Evolutionary conservation across 2,113 vertebrate species (phyloP), one percentile per base, ranked within the genome.

Genomic region (Thamnaconus septentrionalis): DNA sequence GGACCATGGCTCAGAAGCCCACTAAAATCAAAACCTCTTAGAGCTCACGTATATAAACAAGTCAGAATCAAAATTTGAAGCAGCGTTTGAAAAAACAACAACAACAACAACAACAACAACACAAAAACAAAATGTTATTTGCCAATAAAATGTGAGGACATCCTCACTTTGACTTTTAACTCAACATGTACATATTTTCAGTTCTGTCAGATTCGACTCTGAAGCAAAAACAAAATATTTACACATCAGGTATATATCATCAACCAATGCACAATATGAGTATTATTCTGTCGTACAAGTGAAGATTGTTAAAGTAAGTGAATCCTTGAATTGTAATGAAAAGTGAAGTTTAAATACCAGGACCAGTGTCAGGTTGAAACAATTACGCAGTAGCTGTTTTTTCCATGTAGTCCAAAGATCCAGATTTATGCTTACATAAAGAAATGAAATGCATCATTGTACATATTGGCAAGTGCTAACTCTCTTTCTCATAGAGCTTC

Each of bases 351-450:
- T 56, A 8, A 69, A 65, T 57, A 65, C 47, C 75, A 81, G 81
- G 87, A 86, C 83, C 82, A 85, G 70, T 71, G 70, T 69, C 43
- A 72, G 64, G 56, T 71, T 70, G 5, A 66, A 63, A 54, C 18
- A 31, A 31, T 31, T 59, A 42, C 69, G 39, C 47, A 69, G 41
- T 62, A 31, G 65, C 52, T 59, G 61, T 76, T 53, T 53, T 53
- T 9, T 40, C 11, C 11, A 8, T 42, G 60, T 58, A 10, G 6
- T 48, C 57, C 41, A 50, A 63, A 59, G 57, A 56, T 73, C 11
- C 7, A 55, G 57, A 64, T 49, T 63, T 46, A 50, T 73, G 63
- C 69, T 45, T 73, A 60, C 78, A 69, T 66, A 79, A 84, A 57
- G 45, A 63, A 62, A 69, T 58, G 57, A 51, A 71, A 75, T 83